Percentiles rank a stretch among this genome's conserved stretches.
Evolutionary conservation across 2,797 vertebrate genomes (phyloP).

Genomic region (Hypotaenidia okinawae): DNA sequence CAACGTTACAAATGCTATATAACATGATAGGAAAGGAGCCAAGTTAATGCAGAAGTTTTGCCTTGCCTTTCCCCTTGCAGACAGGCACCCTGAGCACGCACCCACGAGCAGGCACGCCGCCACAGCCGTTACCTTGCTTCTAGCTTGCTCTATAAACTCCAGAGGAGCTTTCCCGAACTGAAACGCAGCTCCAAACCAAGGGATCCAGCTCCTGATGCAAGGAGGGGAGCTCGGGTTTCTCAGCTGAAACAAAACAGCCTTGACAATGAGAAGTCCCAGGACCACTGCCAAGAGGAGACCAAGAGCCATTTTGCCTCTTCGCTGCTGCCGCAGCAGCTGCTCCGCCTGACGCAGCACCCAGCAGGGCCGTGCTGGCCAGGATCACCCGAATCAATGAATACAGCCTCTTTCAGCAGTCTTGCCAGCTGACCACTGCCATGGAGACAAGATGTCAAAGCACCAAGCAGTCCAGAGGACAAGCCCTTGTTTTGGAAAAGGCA

Average conservation of each 20-base stretch:
- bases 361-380: background rate
- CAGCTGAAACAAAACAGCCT: constrained; percentile 48
- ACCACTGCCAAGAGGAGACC: background rate
- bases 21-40: background rate
- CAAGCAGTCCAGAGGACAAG: background rate
- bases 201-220: constrained; percentile 85
- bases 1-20: accelerated
- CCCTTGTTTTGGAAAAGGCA: background rate
- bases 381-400: background rate
- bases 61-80: background rate
- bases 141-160: constrained; percentile 82
- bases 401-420: background rate
- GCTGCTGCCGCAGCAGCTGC: background rate
- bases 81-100: background rate
- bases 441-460: background rate
- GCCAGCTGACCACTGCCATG: background rate
- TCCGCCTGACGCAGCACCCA: background rate
- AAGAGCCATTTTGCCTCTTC: constrained; percentile 26
- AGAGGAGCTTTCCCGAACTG: constrained; percentile 82
- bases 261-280: constrained; percentile 63
- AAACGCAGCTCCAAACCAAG: constrained; percentile 85
- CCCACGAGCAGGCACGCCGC: background rate
- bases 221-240: constrained; percentile 69
- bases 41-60: background rate
- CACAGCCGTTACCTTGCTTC: constrained; percentile 75